Evolutionary conservation across 1,140 invertebrate genomes (phyloP).

Genomic region (Brachionus plicatilis): DNA sequence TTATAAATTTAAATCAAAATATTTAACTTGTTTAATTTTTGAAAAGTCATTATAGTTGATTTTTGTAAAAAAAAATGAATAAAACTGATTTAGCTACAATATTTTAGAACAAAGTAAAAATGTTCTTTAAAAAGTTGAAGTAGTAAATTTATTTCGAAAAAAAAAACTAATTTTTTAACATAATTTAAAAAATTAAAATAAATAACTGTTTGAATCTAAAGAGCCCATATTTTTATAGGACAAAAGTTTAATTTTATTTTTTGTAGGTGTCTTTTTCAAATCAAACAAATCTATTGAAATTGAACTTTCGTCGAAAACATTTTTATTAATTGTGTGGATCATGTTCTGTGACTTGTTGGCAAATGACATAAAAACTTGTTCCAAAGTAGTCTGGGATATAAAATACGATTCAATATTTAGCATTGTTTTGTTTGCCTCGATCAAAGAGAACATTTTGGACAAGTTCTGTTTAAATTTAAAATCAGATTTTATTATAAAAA

Average conservation of each 20-base stretch:
- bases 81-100: too few relatives aligned
- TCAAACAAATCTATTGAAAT: slow-evolving; percentile 4
- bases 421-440: slow-evolving; percentile 6
- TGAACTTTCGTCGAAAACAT: background rate
- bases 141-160: background rate
- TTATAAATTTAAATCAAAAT: too few relatives aligned
- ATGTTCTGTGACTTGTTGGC: slow-evolving; percentile 14
- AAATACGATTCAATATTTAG: slow-evolving; percentile 34
- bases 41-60: too few relatives aligned
- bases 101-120: background rate
- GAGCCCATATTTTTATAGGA: slow-evolving; percentile 14
- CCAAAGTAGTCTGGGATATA: slow-evolving; percentile 39
- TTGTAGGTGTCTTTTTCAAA: background rate
- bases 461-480: slow-evolving; percentile 10
- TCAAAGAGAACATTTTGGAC: slow-evolving; percentile 20
- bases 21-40: too few relatives aligned
- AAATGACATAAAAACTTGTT: slow-evolving; percentile 41
- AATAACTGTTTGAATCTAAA: slow-evolving; percentile 18
- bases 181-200: background rate
- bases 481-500: slow-evolving; percentile 16
- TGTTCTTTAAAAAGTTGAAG: background rate
- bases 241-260: slow-evolving; percentile 1
- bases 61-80: too few relatives aligned
- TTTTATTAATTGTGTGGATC: slow-evolving; percentile 13
- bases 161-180: background rate